A percentile compares a stretch with the other conserved stretches of the same genome.
Evolutionary conservation across 2,113 vertebrate species (phyloP).

Genomic region (Piliocolobus tephrosceles): DNA sequence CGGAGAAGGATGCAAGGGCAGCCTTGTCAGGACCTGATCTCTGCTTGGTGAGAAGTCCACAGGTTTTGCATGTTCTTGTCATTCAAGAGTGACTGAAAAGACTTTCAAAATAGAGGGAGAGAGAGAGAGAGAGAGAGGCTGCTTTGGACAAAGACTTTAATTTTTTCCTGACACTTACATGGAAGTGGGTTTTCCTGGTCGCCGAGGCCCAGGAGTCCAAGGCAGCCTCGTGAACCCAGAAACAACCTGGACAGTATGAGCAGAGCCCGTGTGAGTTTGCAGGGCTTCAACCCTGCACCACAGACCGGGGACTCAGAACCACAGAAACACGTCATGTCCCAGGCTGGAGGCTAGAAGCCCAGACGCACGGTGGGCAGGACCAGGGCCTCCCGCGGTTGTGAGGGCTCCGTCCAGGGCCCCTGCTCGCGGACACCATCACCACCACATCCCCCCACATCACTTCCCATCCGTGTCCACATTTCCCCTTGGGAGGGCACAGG

Average conservation of each 20-base stretch:
- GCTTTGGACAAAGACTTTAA: neutral
- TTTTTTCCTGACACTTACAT: neutral
- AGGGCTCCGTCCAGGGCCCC: too few species aligned
- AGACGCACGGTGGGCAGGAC: neutral
- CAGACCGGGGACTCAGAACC: neutral
- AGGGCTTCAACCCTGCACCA: too few species aligned
- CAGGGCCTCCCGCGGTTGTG: neutral
- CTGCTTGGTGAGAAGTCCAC: neutral
- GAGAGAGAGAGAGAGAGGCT: neutral
- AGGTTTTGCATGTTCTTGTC: neutral
- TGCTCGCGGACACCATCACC: neutral
- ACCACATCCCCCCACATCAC: neutral
- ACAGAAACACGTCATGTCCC: neutral
- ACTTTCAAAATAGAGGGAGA: neutral
- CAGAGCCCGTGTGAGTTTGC: neutral
- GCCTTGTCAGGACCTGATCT: neutral
- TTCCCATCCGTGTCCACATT: neutral
- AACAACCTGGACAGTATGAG: neutral
- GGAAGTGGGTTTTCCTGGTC: neutral
- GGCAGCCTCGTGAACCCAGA: neutral
- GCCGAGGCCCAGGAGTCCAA: neutral
- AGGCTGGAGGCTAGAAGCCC: neutral
- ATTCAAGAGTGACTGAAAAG: neutral
- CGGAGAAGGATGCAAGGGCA: neutral
- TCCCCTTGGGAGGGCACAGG: neutral